Percentiles rank a stretch among this genome's conserved stretches.
Conservation (phyloP, 23 tunicate species). For the Oikopleura albicans region DNA sequence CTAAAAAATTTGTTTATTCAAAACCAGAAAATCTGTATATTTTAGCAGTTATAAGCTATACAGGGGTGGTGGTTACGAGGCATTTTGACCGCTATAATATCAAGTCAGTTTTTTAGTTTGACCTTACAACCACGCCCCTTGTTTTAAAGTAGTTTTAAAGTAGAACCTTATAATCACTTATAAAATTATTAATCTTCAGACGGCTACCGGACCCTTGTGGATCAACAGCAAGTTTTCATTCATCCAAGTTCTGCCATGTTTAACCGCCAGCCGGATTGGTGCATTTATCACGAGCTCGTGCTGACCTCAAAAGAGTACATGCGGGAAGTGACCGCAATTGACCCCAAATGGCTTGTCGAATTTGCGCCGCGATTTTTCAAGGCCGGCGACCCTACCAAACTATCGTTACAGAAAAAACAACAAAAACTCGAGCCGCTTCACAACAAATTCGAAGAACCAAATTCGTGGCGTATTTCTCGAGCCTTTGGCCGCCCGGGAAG, state of each 20-base stretch:
- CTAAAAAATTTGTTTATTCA: too few relatives aligned
- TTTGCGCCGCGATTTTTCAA: conserved; percentile 88
- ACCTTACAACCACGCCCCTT: too few relatives aligned
- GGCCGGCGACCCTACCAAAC: conserved; percentile 74
- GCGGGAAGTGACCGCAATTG: conserved; percentile 86
- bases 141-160: too few relatives aligned
- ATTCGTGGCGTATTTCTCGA: conserved; percentile 83
- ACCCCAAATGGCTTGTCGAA: conserved; percentile 89
- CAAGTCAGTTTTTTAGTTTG: too few relatives aligned
- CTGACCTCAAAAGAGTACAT: conserved; percentile 95
- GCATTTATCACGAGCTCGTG: conserved; percentile 74
- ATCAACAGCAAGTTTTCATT: conserved; percentile 81
- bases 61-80: too few relatives aligned
- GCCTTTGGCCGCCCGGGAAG: conserved; percentile 24
- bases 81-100: too few relatives aligned
- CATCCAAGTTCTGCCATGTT: conserved; percentile 89
- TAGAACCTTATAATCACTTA: too few relatives aligned
- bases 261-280: conserved; percentile 86
- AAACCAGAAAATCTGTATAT: too few relatives aligned
- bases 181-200: too few relatives aligned
- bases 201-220: conserved; percentile 70
- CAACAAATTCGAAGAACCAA: conserved; percentile 83
- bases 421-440: conserved; percentile 65
- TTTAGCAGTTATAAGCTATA: too few relatives aligned
- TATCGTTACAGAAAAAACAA: conserved; percentile 88